Evolutionary conservation across 2,797 vertebrate genomes (phyloP), one percentile per base, ranked within the genome.

Genomic region (Falco peregrinus): DNA sequence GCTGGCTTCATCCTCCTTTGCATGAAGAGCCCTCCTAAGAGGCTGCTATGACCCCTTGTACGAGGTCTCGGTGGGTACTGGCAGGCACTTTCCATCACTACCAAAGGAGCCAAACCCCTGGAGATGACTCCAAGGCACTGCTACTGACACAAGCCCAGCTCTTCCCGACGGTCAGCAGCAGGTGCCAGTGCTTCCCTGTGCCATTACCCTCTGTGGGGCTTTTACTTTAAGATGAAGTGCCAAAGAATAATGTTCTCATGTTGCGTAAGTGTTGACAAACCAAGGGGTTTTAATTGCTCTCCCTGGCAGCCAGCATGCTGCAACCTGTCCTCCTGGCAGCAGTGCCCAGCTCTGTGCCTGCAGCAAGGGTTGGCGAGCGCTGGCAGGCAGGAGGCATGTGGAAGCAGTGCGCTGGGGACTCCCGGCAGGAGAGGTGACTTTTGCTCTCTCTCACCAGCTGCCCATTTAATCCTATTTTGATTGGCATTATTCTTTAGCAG

Each of bases 11-110:
- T 29, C 37, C 22, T 71, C 53, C 53, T 53, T 9, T 8, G 37
- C 6, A 0, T 3, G 16, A 25, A 14, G 37, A 41, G 26, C 53
- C 33, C 41, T 18, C 35, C 41, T 11, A 4, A 13, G 37, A 16
- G 39, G 51, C 47, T 71, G 69, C 67, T 13, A 0, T 10, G n/a
- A 31, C 61, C 61, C 67, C 53, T 12, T 7, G 21, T 31, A 7
- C 31, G 29, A 57, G 81, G 43, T 51, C 53, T 53, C 2, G 1
- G 25, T 26, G 63, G 68, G 19, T 11, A 2, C 19, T 47, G 39
- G 57, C 18, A 4, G 0, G 6, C 8, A 29, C 43, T 71, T 56
- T 12, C 59, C 21, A 4, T n/a, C 26, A 0, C 41, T 21, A 0
- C 33, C 5, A 0, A 2, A 41, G 67, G 13, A 64, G 48, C 53